Percentiles rank a stretch among this genome's conserved stretches.
phyloP scores from a whole-genome alignment of 2,888 invertebrate genomes.

The Tetragonula carbonaria region DNA sequence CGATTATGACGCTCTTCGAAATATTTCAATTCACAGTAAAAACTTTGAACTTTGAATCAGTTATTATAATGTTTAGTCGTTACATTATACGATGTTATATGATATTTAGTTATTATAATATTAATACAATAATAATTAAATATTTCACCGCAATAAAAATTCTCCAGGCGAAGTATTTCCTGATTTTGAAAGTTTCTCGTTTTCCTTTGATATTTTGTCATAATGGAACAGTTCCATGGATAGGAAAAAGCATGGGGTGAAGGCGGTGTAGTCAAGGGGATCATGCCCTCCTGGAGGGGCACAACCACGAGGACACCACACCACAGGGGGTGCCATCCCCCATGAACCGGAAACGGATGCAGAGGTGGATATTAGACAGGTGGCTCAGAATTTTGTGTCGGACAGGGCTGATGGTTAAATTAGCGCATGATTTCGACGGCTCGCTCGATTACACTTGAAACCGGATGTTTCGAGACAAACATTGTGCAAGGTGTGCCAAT shows the following conservation, averaged over 20 bases:
- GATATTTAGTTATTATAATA: too few relatives aligned
- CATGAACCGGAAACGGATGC: conserved; percentile 79
- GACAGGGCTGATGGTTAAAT: conserved; percentile 59
- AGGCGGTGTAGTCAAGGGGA: conserved; percentile 65
- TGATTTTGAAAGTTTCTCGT: conserved; percentile 36
- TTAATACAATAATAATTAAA: too few relatives aligned
- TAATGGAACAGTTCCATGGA: conserved; percentile 75
- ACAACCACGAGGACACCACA: conserved; percentile 74
- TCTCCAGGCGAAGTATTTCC: background rate
- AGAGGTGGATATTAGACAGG: conserved; percentile 81
- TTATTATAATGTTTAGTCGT: too few relatives aligned
- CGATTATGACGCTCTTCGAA: too few relatives aligned
- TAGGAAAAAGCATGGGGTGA: conserved; percentile 33
- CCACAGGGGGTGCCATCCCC: conserved; percentile 77
- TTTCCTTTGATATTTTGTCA: conserved; percentile 65
- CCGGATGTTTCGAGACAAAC: conserved; percentile 47
- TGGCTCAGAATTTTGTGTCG: conserved; percentile 64
- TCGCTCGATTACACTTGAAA: conserved; percentile 37
- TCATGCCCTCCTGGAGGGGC: conserved; percentile 65
- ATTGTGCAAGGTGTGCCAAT: conserved; percentile 20
- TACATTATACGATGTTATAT: too few relatives aligned
- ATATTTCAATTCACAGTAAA: too few relatives aligned
- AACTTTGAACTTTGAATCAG: too few relatives aligned
- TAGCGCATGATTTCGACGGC: conserved; percentile 39
- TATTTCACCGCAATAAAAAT: background rate